phyloP scores from a whole-genome alignment of 2,888 invertebrate genomes.

The Abrostola triplasia region DNA sequence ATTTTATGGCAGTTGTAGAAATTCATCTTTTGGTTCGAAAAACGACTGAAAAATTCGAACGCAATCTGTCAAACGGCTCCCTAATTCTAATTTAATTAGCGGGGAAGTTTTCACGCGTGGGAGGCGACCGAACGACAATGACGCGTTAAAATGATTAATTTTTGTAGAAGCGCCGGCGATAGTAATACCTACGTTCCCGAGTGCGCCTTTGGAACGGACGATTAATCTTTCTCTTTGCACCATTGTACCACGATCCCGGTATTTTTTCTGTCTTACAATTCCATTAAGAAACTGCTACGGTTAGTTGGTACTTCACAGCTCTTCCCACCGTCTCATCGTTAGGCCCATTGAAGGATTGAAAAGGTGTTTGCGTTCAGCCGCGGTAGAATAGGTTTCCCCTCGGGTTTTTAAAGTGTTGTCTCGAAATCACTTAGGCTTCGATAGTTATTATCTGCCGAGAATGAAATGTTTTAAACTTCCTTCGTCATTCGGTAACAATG shows the following conservation, averaged over 20 bases:
- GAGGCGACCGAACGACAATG: conserved; percentile 81
- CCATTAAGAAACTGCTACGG: conserved; percentile 87
- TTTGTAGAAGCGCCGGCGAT: conserved; percentile 74
- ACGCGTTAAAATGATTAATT: conserved; percentile 88
- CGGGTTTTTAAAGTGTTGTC: conserved; percentile 79
- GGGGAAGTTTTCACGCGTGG: conserved; percentile 80
- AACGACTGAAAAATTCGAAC: conserved; percentile 76
- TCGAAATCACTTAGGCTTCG: conserved; percentile 86
- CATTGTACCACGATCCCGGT: conserved; percentile 83
- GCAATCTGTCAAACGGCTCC: conserved; percentile 83
- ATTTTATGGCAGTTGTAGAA: conserved; percentile 76
- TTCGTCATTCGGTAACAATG: conserved; percentile 85
- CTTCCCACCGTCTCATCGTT: conserved; percentile 76
- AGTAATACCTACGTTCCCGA: conserved; percentile 66
- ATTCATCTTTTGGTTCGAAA: conserved; percentile 63
- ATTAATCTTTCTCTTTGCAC: conserved; percentile 87
- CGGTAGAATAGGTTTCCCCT: conserved; percentile 86
- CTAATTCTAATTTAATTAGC: conserved; percentile 87
- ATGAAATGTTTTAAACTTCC: conserved; percentile 86
- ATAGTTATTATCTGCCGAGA: conserved; percentile 84
- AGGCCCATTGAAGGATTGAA: conserved; percentile 86
- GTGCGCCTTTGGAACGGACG: conserved; percentile 76
- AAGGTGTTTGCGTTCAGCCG: conserved; percentile 87
- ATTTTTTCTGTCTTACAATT: conserved; percentile 87
- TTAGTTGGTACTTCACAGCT: conserved; percentile 82